Base-by-base conservation (phyloP, 2,113 vertebrate species). In the Corythoichthys haematopterus region DNA sequence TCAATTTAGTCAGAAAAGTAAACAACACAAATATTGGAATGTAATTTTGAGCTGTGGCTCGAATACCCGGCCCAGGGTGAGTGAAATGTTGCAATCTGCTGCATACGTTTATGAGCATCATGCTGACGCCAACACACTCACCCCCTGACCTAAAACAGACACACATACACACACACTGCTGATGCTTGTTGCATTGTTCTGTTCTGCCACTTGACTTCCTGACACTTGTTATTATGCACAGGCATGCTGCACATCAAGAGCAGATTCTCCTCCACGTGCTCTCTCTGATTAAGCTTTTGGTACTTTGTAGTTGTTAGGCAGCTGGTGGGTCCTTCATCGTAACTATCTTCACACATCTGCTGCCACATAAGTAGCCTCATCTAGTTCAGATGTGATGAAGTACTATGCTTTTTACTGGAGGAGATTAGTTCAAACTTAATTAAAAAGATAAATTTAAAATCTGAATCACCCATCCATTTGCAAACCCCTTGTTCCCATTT, bases 201-300 rank as follows among this genome's bases (percentile, higher is more conserved):
- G 50, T 61, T 6, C 2, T 38, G 13, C 69, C 71, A 84, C 81
- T 85, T 81, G 76, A 80, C 77, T 64, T 72, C 67, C 72, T 48
- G 66, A 6, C 67, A 65, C 55, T 60, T 56, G 60, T 82, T 79
- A 38, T 16, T 63, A 83, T 78, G 74, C 80, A 61, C 48, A 51
- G 64, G 33, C 77, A 78, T 43, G 9, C 50, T 33, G 55, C 37
- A 35, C 55, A 61, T 46, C 78, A 67, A 16, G 53, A 82, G 82
- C 70, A 58, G 64, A 64, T 69, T 69, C 70, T 68, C 14, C n/a
- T 35, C 2, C 71, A 65, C 33, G 38, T 69, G 50, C 9, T 6
- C 56, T 45, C 52, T 68, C 47, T 59, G 13, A 46, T 50, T 36
- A 46, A 13, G 35, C 50, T 33, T 40, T 36, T 62, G 60, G 3